Evolutionary conservation across 2,113 vertebrate genomes (phyloP).

Genomic region (Psilopsiagon aymara): DNA sequence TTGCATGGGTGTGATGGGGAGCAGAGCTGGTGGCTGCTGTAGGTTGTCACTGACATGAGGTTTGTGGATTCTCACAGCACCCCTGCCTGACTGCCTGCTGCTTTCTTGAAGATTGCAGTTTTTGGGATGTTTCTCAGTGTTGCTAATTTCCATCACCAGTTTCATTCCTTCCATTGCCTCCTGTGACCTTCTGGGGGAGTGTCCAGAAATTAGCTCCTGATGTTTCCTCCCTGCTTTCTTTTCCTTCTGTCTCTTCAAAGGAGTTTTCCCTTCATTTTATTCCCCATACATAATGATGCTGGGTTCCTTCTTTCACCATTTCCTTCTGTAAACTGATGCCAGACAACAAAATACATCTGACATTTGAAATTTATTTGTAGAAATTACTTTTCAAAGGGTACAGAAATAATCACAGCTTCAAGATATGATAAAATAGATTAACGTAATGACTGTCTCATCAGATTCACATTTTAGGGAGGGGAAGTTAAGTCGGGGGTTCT

Average conservation of each 20-base stretch:
- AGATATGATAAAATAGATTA: neutral
- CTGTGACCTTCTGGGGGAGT: neutral
- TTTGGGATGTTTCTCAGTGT: slow-evolving; percentile 19
- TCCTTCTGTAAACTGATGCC: neutral
- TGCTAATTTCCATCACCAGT: slow-evolving; percentile 29
- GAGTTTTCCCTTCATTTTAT: neutral
- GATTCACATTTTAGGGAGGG: neutral
- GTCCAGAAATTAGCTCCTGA: neutral
- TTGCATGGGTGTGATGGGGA: neutral
- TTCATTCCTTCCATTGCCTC: slow-evolving; percentile 44
- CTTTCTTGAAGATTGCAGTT: neutral
- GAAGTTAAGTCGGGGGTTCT: neutral
- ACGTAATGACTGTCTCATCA: neutral
- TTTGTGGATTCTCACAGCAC: slow-evolving; percentile 51
- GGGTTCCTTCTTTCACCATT: neutral
- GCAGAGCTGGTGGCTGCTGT: neutral
- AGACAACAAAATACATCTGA: neutral
- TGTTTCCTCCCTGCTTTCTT: neutral
- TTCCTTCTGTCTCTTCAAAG: neutral
- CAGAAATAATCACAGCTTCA: slow-evolving; percentile 1
- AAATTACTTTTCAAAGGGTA: neutral
- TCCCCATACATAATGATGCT: neutral
- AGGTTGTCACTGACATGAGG: neutral
- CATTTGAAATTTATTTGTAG: neutral
- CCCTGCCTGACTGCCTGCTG: slow-evolving; percentile 42